These are phyloP conservation scores for Byasa hedistus DNA, from an alignment of 2,888 invertebrate genomes.

Conservation along the genomic window DNA sequence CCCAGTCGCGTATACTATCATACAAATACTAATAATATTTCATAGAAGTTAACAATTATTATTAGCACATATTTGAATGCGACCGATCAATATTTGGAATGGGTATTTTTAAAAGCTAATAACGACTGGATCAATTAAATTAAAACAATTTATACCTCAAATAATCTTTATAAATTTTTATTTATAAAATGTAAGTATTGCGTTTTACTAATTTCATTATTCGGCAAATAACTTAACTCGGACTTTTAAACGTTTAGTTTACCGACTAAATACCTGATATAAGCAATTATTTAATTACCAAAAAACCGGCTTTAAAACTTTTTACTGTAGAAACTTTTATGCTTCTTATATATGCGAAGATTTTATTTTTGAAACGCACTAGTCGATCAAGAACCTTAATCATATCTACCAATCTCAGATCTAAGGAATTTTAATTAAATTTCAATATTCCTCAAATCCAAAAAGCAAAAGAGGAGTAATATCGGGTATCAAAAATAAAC, in stretches of 20 bases:
- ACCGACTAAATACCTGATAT: neutral
- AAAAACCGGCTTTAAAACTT: neutral
- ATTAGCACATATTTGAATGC: too few relatives aligned
- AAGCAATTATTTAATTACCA: neutral
- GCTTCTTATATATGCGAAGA: conserved; percentile 2
- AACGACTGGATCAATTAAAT: too few relatives aligned
- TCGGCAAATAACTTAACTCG: too few relatives aligned
- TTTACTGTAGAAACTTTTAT: neutral
- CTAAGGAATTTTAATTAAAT: conserved; percentile 63
- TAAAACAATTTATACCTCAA: too few relatives aligned
- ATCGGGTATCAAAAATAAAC: conserved; percentile 47
- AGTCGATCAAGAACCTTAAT: conserved; percentile 28
- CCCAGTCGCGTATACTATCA: too few relatives aligned
- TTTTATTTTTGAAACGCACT: conserved; percentile 34
- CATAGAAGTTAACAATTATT: too few relatives aligned
- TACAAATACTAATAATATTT: too few relatives aligned
- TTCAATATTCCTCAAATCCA: conserved; percentile 56
- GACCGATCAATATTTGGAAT: too few relatives aligned
- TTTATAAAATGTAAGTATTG: rapidly evolving
- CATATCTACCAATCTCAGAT: conserved; percentile 37
- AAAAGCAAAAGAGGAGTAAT: conserved; percentile 52
- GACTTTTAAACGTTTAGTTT: too few relatives aligned
- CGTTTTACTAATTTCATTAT: too few relatives aligned
- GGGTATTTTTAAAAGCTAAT: too few relatives aligned
- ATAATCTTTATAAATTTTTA: too few relatives aligned